Percentiles rank a stretch among this genome's conserved stretches.
Evolutionary conservation across 2,113 vertebrate species (phyloP).

Genomic region (Mesocricetus auratus): DNA sequence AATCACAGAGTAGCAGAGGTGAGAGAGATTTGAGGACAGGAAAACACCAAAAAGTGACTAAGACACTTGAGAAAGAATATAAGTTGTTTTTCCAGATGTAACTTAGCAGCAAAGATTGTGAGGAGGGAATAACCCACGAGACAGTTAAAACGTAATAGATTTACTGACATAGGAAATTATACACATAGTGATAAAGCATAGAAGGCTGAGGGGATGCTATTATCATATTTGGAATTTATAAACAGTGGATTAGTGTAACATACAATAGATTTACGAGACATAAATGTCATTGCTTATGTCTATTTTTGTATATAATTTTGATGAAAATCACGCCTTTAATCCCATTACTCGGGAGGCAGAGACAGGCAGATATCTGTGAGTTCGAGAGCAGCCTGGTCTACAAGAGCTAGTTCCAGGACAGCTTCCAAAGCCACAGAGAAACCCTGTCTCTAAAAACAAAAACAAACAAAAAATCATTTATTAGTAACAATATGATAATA

Average conservation of each 20-base stretch:
- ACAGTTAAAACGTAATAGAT: slow-evolving; percentile 24
- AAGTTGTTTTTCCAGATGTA: not conserved
- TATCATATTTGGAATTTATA: slow-evolving; percentile 39
- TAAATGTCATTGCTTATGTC: not conserved
- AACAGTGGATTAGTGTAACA: not conserved
- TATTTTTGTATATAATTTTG: slow-evolving; percentile 35
- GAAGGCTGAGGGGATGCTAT: not conserved
- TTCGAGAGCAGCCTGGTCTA: too few relatives aligned
- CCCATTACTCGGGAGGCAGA: too few relatives aligned
- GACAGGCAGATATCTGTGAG: too few relatives aligned
- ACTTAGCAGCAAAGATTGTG: not conserved
- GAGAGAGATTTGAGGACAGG: not conserved
- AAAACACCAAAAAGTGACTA: not conserved
- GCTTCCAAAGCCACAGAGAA: too few relatives aligned
- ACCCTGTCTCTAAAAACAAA: too few relatives aligned
- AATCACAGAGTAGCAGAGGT: slow-evolving; percentile 17
- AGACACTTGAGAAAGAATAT: not conserved
- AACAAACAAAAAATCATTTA: slow-evolving; percentile 59
- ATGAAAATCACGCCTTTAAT: too few relatives aligned
- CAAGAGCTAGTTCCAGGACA: too few relatives aligned
- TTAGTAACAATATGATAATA: slow-evolving; percentile 59
- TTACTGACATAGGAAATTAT: not conserved
- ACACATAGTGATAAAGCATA: not conserved
- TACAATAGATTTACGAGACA: slow-evolving; percentile 14
- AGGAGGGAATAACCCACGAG: not conserved